Evolutionary conservation across 2,113 vertebrate species (phyloP), one percentile per base, ranked within the genome.

Genomic region (Cynoglossus semilaevis): DNA sequence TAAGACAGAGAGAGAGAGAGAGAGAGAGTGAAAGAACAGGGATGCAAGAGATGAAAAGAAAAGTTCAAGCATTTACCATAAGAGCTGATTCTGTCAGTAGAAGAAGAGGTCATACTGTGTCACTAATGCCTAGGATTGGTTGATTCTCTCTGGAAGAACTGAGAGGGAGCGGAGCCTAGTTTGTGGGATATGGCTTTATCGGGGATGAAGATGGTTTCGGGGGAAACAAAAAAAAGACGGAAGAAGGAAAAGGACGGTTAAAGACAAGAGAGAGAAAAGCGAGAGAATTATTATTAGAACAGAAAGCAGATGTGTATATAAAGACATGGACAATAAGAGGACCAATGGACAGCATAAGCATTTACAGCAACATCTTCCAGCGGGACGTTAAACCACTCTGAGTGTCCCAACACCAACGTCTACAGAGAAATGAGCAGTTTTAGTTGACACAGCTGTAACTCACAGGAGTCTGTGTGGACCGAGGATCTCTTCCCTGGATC

Each of bases 401-500:
- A n/a, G n/a, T n/a, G n/a, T n/a, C n/a, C n/a, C 22, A 29, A 29
- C 22, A 29, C 22, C 22, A 29, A 29, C n/a, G 22, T 29, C 22
- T 29, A 29, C 22, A 4, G 22, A 4, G 22, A 29, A 6, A 29
- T 29, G 6, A 29, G 22, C 22, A 4, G 6, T 29, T 29, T 29
- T 29, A 29, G 22, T 29, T 29, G 3, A 4, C 3, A 6, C 6
- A 29, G 22, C 6, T 29, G 22, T 29, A 2, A 83, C 87, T 90
- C 74, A 92, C 91, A 84, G 80, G 89, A 80, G 42, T 92, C 91
- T 37, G 88, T 81, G 64, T 82, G 87, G 41, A 81, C 60, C 5
- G 82, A 81, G 4, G 89, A 85, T 64, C 89, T 90, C 80, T 91
- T 91, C n/a, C 92, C 92, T 12, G 90, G 92, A 63, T 93, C 92